Percentiles rank a stretch among this genome's conserved stretches.
phyloP scores from a whole-genome alignment of 1,140 invertebrate genomes.

The Saccostrea cuccullata region DNA sequence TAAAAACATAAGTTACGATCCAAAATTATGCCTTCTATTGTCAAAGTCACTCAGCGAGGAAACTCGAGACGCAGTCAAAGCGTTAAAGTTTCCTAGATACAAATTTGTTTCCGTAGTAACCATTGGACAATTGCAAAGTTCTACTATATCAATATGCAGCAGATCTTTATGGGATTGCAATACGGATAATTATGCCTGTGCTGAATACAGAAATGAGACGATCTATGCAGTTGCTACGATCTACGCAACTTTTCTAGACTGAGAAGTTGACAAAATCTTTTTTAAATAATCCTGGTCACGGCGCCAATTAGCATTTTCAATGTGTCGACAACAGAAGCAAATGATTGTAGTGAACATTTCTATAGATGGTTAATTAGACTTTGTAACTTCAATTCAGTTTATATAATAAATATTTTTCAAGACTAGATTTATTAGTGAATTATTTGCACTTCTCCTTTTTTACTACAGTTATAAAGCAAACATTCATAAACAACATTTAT shows the following conservation, averaged over 20 bases:
- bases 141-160: conserved; percentile 35
- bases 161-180: conserved; percentile 39
- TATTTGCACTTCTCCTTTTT: too few relatives aligned
- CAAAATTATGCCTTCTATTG: conserved; percentile 28
- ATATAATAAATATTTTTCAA: too few relatives aligned
- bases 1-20: conserved; percentile 34
- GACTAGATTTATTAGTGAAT: too few relatives aligned
- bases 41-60: conserved; percentile 45
- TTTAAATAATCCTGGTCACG: too few relatives aligned
- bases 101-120: conserved; percentile 53
- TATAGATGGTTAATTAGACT: too few relatives aligned
- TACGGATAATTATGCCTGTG: conserved; percentile 44
- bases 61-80: conserved; percentile 41
- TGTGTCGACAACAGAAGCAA: too few relatives aligned
- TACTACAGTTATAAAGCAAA: too few relatives aligned
- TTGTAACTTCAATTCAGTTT: too few relatives aligned
- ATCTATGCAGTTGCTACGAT: conserved; percentile 47
- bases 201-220: conserved; percentile 35
- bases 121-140: conserved; percentile 41
- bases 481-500: too few relatives aligned
- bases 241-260: conserved; percentile 48
- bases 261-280: neutral
- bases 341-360: too few relatives aligned
- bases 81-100: conserved; percentile 50
- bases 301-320: too few relatives aligned